These are phyloP conservation scores for Oryzias celebensis DNA, from an alignment of 2,113 vertebrate genomes.

Conservation along the genomic window DNA sequence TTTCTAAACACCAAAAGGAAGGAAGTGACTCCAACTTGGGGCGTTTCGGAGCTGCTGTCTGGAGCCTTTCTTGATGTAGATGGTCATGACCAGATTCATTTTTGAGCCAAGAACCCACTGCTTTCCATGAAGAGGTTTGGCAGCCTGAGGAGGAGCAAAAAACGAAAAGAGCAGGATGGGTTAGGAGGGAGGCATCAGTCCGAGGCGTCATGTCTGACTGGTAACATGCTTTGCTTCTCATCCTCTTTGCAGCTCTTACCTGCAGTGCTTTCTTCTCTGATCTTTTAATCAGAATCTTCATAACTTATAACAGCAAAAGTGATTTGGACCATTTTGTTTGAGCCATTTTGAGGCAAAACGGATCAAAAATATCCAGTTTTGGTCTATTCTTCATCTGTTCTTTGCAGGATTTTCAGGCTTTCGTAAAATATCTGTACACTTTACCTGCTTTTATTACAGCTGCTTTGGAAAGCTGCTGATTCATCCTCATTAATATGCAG, in stretches of 20 bases:
- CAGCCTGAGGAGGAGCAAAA: constrained; percentile 90
- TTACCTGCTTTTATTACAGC: too few species aligned
- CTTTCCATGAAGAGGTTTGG: constrained; percentile 93
- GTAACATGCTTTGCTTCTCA: constrained; percentile 52
- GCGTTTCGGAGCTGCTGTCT: constrained; percentile 4
- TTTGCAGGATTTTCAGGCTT: too few species aligned
- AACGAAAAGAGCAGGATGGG: constrained; percentile 77
- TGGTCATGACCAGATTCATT: constrained; percentile 60
- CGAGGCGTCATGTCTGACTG: constrained; percentile 76
- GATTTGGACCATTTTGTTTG: too few species aligned
- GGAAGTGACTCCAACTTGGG: constrained; percentile 15
- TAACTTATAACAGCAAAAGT: too few species aligned
- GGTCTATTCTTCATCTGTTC: too few species aligned
- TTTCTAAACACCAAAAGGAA: not conserved
- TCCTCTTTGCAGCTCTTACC: not conserved
- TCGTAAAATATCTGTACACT: too few species aligned
- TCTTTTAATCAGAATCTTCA: too few species aligned
- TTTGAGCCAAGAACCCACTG: constrained; percentile 46
- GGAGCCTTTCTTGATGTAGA: constrained; percentile 32
- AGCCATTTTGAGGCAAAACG: too few species aligned
- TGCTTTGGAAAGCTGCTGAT: too few species aligned
- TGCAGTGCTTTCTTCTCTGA: not conserved
- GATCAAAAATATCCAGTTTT: too few species aligned
- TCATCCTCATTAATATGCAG: too few species aligned
- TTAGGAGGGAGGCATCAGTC: constrained; percentile 81